These are phyloP conservation scores for Emydoidea blandingii DNA, from an alignment of 2,797 vertebrate species.

Conservation along the genomic window DNA sequence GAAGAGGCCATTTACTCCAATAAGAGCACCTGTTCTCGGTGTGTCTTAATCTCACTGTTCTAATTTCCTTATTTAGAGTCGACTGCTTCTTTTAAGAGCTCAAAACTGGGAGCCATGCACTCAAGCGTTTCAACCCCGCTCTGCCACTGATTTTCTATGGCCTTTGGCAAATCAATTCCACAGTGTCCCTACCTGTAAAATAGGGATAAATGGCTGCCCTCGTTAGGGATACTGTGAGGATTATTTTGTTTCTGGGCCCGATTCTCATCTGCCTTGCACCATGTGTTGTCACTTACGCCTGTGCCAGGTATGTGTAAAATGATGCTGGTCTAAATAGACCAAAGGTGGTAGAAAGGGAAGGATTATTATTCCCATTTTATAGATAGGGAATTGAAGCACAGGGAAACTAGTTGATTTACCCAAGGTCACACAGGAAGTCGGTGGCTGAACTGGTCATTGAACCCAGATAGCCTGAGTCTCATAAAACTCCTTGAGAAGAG, in stretches of 20 bases:
- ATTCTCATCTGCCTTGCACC: neutral
- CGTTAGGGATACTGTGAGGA: neutral
- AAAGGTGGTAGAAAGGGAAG: neutral
- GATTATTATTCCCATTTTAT: neutral
- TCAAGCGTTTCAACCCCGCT: neutral
- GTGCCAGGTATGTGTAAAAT: neutral
- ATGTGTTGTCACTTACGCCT: neutral
- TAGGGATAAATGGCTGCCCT: neutral
- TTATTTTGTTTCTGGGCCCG: neutral
- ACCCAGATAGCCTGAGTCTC: neutral
- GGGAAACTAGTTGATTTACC: neutral
- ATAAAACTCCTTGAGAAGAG: neutral
- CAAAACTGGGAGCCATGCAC: neutral
- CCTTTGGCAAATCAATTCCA: neutral
- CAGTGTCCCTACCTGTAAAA: rapidly evolving
- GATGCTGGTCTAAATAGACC: rapidly evolving
- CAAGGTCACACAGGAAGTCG: neutral
- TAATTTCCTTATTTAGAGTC: neutral
- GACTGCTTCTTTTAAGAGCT: neutral
- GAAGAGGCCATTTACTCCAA: neutral
- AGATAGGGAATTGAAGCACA: neutral
- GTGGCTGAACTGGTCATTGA: neutral
- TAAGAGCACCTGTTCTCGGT: neutral
- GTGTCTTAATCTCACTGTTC: neutral
- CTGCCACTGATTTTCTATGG: neutral